Conservation (phyloP, 2,113 vertebrate species). For the Ceyx margarethae region DNA sequence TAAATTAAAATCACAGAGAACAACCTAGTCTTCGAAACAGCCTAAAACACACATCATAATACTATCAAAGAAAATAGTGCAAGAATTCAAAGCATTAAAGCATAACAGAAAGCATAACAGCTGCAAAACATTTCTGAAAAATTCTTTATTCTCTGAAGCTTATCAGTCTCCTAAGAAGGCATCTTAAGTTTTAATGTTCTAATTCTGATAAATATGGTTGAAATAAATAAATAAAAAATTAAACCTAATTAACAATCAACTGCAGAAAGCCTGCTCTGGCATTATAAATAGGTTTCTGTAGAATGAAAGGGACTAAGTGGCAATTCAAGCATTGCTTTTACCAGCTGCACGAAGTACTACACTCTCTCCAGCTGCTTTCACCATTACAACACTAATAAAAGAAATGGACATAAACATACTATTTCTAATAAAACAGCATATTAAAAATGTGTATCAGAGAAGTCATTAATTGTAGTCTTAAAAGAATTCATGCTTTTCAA, state of each 20-base stretch:
- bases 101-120: neutral
- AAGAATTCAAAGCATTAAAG: neutral
- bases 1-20: neutral
- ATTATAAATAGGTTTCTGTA: conserved; percentile 5
- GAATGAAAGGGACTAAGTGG: neutral
- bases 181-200: neutral
- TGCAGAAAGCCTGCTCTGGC: neutral
- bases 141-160: neutral
- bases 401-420: neutral
- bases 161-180: neutral
- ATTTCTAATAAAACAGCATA: neutral
- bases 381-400: neutral
- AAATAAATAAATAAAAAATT: neutral
- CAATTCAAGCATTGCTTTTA: neutral
- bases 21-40: neutral
- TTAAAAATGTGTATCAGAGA: neutral
- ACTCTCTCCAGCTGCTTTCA: neutral
- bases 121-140: neutral
- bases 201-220: neutral
- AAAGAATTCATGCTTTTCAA: neutral
- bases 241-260: neutral
- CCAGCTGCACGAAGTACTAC: neutral
- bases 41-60: neutral
- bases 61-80: neutral
- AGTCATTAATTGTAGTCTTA: neutral